Base-by-base conservation (phyloP, 2,797 vertebrate species). In the Acanthiza pusilla region DNA sequence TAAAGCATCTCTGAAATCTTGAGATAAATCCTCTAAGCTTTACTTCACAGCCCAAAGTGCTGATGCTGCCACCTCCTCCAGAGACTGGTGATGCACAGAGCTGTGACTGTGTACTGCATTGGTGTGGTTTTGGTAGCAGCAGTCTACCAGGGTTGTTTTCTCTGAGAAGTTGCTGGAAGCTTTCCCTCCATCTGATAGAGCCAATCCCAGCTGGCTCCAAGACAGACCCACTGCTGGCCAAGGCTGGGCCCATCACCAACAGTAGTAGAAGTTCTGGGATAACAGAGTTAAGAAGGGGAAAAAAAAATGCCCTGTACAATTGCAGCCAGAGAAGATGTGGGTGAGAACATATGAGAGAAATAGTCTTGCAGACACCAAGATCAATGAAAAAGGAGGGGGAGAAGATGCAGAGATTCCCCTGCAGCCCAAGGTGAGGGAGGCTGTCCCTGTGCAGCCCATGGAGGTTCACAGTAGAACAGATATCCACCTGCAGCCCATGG, bases 351-450 rank as follows among this genome's bases (percentile, higher is more conserved):
- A 19, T 9, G 26, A 14, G 29, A 51, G 30, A 34, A 84, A 34
- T 2, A 26, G 10, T 30, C 45, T 25, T 53, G 38, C 21, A 60
- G n/a, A 29, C 26, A 66, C 7, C 0, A 1, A 42, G 34, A 11
- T 18, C 45, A 66, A 16, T 16, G 34, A 54, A 66, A 22, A 36
- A 13, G 6, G 45, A 58, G 17, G 11, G 12, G 3, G 38, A 38
- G 38, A 38, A 38, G 38, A 38, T 38, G 38, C 7, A 42, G 22
- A 42, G 10, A 74, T 34, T 16, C 12, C 10, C 22, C 7, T 17
- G 11, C 13, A 57, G 30, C 32, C 38, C 38, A 38, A 38, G 38
- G 38, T 38, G 38, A 11, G 12, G 38, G 38, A 38, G 38, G 38
- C 38, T 38, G 38, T 38, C 38, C 38, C 38, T 38, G 38, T 38